Evolutionary conservation across 2,797 vertebrate genomes (phyloP).

Genomic region (Gymnoscopelus microlampas): DNA sequence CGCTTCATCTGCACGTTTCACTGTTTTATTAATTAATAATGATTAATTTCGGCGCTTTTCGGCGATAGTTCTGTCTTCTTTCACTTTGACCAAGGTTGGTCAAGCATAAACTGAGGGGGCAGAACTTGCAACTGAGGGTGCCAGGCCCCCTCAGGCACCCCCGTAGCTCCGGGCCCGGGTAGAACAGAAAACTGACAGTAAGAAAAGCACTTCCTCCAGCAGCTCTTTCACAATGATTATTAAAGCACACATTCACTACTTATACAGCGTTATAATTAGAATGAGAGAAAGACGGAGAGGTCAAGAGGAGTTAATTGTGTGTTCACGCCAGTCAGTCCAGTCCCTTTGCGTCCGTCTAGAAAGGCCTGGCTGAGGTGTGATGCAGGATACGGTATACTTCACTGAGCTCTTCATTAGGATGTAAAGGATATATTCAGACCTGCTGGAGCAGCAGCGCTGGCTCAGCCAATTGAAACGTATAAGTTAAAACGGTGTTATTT

Average conservation of each 20-base stretch:
- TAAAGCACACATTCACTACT: background rate
- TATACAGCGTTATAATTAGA: background rate
- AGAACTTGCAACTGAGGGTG: too few relatives aligned
- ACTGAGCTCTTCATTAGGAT: constrained; percentile 48
- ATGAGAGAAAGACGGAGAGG: constrained; percentile 14
- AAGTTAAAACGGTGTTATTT: constrained; percentile 34
- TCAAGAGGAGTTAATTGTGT: constrained; percentile 38
- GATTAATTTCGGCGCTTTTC: too few relatives aligned
- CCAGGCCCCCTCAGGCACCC: too few relatives aligned
- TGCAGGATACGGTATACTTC: constrained; percentile 11
- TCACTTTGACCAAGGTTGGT: too few relatives aligned
- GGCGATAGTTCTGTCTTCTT: too few relatives aligned
- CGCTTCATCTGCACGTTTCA: too few relatives aligned
- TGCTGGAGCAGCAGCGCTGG: constrained; percentile 34
- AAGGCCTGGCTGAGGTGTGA: constrained; percentile 1
- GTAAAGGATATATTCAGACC: constrained; percentile 42
- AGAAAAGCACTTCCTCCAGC: too few relatives aligned
- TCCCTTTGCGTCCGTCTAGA: background rate
- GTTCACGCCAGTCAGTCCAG: constrained; percentile 11
- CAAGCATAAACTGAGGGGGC: too few relatives aligned
- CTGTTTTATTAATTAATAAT: too few relatives aligned
- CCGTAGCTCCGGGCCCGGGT: too few relatives aligned
- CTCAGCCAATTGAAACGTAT: constrained; percentile 22
- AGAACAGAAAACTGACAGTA: too few relatives aligned
- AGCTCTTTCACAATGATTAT: background rate